Evolutionary conservation across 2,113 vertebrate genomes (phyloP), one percentile per base, ranked within the genome.

Genomic region (Anguilla japonica): DNA sequence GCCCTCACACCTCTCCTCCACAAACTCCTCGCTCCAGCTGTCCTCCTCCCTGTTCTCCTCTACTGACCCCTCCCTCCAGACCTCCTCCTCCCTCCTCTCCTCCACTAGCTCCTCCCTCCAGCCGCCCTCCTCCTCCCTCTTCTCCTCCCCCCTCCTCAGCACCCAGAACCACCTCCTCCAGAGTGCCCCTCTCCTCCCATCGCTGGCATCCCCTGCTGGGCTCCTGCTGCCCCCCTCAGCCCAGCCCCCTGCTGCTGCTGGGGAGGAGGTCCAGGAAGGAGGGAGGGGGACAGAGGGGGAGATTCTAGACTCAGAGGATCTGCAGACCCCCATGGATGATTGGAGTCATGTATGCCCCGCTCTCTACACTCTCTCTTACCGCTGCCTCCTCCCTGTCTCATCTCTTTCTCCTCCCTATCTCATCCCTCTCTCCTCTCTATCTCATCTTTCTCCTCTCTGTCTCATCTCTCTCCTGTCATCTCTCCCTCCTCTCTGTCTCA

Each of bases 141-240:
- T 80, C 16, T 80, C n/a, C 60, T 92, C 93, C 1, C 41, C 90
- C 39, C 89, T 93, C 75, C 89, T 94, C 85, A 91, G 86, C 89
- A 95, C 93, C 0, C 63, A 92, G 18, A 94, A 93, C 85, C 89
- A 79, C 22, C 89, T 93, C 20, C 89, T 95, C 1, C 88, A 81
- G 2, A 18, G 46, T 0, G 20, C 13, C 84, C 57, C 39, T 80
- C 89, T 20, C 71, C 90, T 75, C 34, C 53, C 80, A 79, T 84
- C 91, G 6, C 34, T 89, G 80, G 39, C 41, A 16, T 81, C 86
- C 56, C 71, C 86, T 41, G 22, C 83, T 79, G n/a, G n/a, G 67
- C 84, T 41, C 81, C 85, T 87, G 79, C 41, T 41, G 87, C 85
- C 81, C 63, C 1, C 71, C 18, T 50, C 15, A 87, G 1, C 71